Evolutionary conservation across 2,888 invertebrate species (phyloP).

Genomic region (Cephus sareptanus): DNA sequence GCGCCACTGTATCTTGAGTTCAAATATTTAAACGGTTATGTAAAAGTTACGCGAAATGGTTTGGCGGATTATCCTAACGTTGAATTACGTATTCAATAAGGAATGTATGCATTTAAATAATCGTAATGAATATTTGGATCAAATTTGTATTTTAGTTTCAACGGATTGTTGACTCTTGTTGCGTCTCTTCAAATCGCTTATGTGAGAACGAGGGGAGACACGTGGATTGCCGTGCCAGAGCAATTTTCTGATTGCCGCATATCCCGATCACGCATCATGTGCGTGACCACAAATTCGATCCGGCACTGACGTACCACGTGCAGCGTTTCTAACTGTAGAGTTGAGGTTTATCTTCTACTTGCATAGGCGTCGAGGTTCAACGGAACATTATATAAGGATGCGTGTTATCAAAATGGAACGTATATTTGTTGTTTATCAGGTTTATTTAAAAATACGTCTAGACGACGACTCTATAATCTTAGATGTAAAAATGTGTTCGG

Average conservation of each 20-base stretch:
- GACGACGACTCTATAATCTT: neutral
- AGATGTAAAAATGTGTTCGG: neutral
- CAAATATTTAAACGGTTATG: too few relatives aligned
- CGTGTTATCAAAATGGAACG: conserved; percentile 1
- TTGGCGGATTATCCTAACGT: too few relatives aligned
- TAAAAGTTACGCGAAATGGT: too few relatives aligned
- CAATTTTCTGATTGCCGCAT: conserved; percentile 1
- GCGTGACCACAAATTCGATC: conserved; percentile 16
- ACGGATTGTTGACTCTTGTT: neutral
- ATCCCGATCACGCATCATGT: conserved; percentile 18
- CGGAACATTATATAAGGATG: conserved; percentile 38
- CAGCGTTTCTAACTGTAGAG: neutral
- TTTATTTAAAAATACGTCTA: neutral
- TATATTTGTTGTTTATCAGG: neutral
- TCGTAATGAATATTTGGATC: neutral
- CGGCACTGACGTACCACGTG: conserved; percentile 11
- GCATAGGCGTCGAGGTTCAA: conserved; percentile 42
- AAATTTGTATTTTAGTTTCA: neutral
- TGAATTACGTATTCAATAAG: neutral
- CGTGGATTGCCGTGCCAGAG: conserved; percentile 74
- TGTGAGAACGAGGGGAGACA: conserved; percentile 74
- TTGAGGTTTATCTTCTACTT: neutral
- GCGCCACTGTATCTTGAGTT: neutral
- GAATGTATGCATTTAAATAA: neutral
- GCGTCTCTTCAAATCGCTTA: conserved; percentile 56